phyloP scores from a whole-genome alignment of 2,888 invertebrate species.

The Stenotaenia linearis region DNA sequence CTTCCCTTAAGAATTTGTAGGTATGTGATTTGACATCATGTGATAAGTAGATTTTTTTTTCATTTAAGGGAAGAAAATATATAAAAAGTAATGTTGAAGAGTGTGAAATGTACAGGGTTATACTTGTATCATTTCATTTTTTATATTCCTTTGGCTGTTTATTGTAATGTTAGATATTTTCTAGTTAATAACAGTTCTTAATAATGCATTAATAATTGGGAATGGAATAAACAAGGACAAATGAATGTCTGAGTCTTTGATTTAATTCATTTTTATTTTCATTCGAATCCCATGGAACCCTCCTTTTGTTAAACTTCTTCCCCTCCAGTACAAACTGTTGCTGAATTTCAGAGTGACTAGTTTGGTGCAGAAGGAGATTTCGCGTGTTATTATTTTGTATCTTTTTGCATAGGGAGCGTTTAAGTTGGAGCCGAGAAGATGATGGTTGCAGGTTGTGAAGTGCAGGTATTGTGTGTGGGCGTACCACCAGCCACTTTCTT shows the following conservation, averaged over 20 bases:
- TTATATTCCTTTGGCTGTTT: not conserved
- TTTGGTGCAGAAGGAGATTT: not conserved
- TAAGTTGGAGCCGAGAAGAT: conserved; percentile 5
- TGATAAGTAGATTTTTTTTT: not conserved
- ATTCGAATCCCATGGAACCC: not conserved
- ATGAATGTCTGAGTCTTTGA: not conserved
- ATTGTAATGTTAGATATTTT: conserved; percentile 15
- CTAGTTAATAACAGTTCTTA: conserved; percentile 19
- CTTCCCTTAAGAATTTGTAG: not conserved
- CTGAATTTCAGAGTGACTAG: not conserved
- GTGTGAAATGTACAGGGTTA: conserved; percentile 7
- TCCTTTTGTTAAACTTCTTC: not conserved
- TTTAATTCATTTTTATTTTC: not conserved
- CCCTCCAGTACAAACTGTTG: conserved; percentile 6
- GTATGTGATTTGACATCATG: not conserved
- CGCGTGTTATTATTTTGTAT: not conserved
- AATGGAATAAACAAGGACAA: conserved; percentile 8
- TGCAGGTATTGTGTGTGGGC: not conserved
- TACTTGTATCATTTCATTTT: conserved; percentile 17
- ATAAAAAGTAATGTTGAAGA: not conserved
- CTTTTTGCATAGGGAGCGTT: not conserved
- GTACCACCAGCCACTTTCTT: conserved; percentile 22
- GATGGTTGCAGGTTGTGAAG: not conserved
- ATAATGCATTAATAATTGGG: conserved; percentile 15
- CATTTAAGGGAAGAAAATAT: conserved; percentile 2